Conservation (phyloP, 2,113 vertebrate genomes). For the Strix aluco region DNA sequence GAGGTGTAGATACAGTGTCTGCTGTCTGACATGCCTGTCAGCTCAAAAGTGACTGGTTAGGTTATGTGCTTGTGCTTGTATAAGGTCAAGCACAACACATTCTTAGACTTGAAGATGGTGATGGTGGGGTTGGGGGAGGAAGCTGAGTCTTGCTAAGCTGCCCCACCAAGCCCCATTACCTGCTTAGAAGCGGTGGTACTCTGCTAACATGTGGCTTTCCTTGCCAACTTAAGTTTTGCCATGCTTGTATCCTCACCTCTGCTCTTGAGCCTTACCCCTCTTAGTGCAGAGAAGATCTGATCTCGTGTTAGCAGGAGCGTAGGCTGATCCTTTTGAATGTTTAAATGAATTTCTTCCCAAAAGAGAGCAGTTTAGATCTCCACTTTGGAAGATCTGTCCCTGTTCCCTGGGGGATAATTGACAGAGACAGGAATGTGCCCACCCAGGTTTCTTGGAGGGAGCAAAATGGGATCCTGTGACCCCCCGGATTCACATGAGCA, state of each 20-base stretch:
- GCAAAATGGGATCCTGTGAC: neutral
- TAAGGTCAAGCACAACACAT: too few species aligned
- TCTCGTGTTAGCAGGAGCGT: accelerated
- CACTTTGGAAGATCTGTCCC: neutral
- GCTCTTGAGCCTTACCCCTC: neutral
- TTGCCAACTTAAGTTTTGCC: neutral
- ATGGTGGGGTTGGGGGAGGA: accelerated
- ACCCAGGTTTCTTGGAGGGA: neutral
- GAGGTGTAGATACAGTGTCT: accelerated
- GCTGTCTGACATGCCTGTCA: neutral
- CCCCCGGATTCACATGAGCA: neutral
- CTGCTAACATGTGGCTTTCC: neutral
- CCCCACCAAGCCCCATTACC: neutral
- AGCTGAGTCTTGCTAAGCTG: neutral
- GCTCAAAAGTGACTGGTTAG: neutral
- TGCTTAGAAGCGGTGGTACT: neutral
- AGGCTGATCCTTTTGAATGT: neutral
- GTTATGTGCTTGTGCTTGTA: neutral
- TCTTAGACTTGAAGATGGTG: neutral
- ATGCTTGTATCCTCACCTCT: neutral
- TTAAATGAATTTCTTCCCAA: neutral
- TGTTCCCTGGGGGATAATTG: neutral
- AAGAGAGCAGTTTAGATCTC: neutral
- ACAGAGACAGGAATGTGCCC: neutral
- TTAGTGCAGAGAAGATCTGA: neutral